Conservation (phyloP, 2,888 invertebrate species). For the Portevinia maculata region DNA sequence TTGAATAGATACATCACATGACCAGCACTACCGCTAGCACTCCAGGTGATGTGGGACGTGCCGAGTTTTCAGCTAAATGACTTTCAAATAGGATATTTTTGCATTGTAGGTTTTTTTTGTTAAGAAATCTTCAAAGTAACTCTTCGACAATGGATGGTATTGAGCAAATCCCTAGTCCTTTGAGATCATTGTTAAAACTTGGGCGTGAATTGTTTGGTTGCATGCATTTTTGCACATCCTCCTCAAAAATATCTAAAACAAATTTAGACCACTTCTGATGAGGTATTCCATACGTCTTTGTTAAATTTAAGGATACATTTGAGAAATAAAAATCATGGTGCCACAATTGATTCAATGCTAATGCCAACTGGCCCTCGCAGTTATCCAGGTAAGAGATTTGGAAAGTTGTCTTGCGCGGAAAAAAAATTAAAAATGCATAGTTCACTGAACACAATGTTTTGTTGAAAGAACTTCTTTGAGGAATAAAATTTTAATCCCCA, state of each 20-base stretch:
- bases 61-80: slow-evolving; percentile 66
- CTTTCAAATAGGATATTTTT: slow-evolving; percentile 65
- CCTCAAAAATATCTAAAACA: slow-evolving; percentile 9
- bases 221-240: slow-evolving; percentile 64
- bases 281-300: slow-evolving; percentile 12
- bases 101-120: slow-evolving; percentile 35
- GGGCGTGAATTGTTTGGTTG: slow-evolving; percentile 75
- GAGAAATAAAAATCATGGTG: not conserved
- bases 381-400: slow-evolving; percentile 24
- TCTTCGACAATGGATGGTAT: slow-evolving; percentile 37
- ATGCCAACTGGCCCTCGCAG: slow-evolving; percentile 44
- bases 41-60: slow-evolving; percentile 70
- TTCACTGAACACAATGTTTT: not conserved
- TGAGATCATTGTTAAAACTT: slow-evolving; percentile 6
- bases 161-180: slow-evolving; percentile 27
- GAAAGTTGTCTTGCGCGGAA: not conserved
- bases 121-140: slow-evolving; percentile 13
- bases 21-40: slow-evolving; percentile 48
- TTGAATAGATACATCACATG: slow-evolving; percentile 20
- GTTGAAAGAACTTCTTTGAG: no score
- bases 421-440: not conserved
- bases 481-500: no score
- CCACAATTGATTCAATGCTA: slow-evolving; percentile 35
- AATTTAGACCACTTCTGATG: slow-evolving; percentile 62
- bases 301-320: not conserved